Base-by-base conservation (phyloP, 2,888 invertebrate genomes). In the Diloba caeruleocephala region DNA sequence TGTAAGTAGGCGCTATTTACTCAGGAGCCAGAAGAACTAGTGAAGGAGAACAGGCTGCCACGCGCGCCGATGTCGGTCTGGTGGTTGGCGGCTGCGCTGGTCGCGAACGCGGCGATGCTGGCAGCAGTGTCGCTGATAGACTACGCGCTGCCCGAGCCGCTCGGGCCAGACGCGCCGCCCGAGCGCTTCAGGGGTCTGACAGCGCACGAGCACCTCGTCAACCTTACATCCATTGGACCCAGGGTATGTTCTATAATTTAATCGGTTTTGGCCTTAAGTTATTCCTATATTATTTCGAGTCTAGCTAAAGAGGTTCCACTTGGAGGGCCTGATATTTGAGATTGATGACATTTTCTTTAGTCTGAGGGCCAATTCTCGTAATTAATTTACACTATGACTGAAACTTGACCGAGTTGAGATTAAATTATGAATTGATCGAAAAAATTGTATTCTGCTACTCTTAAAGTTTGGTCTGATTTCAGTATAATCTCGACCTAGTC, bases 201-300 rank as follows among this genome's bases (percentile, higher is more conserved):
- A 15, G 96, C 97, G 1, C 94, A 95, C 81, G 92, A 94, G 28
- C 95, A 95, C 79, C 92, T 97, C 54, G 92, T 94, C 65, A 94
- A 95, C 74, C 87, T 96, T 63, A 95, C 95, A 9, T 84, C 91
- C 32, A 92, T 95, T 46, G 96, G 96, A 0, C 95, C 96, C 0
- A 80, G 95, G 79, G 94, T 92, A 25, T 32, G 61, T 67, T 28
- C 17, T 3, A 2, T 3, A 5, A 5, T 2, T 17, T 17, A 5
- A n/a, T n/a, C n/a, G n/a, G n/a, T n/a, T n/a, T n/a, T n/a, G n/a
- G n/a, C n/a, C n/a, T n/a, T n/a, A n/a, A n/a, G n/a, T n/a, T n/a
- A n/a, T n/a, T n/a, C n/a, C n/a, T n/a, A n/a, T n/a, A n/a, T n/a
- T n/a, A n/a, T n/a, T n/a, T n/a, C n/a, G n/a, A n/a, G n/a, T n/a